A percentile compares a stretch with the other conserved stretches of the same genome.
Conservation (phyloP, 2,797 vertebrate genomes). For the Sebastes itinus region DNA sequence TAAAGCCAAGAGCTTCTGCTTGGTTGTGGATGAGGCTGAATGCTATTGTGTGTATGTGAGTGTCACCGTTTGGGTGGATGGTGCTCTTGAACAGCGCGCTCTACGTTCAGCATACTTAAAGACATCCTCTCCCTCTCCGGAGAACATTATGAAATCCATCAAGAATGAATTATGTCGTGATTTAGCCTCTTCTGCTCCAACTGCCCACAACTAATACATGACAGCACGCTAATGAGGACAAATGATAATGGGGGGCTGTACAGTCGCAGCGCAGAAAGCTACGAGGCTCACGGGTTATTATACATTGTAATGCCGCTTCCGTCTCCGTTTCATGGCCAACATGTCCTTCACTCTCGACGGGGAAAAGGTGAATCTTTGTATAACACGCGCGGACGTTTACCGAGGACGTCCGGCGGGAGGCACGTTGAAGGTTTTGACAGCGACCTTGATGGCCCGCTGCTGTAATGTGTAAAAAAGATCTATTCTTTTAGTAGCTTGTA, state of each 20-base stretch:
- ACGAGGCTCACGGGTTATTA: conserved; percentile 19
- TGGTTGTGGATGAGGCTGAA: conserved; percentile 34
- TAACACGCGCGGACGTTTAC: background rate
- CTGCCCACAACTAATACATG: conserved; percentile 56
- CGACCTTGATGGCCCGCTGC: background rate
- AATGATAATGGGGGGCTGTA: conserved; percentile 49
- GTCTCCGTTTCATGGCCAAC: conserved; percentile 44
- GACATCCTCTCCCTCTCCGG: conserved; percentile 41
- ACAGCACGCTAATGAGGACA: conserved; percentile 60
- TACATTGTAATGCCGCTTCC: conserved; percentile 26
- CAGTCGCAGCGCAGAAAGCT: background rate
- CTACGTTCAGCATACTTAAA: conserved; percentile 26
- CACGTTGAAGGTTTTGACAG: conserved; percentile 6
- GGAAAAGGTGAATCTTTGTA: conserved; percentile 49
- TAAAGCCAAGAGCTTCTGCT: conserved; percentile 55
- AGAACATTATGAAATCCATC: conserved; percentile 68
- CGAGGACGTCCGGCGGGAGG: conserved; percentile 3
- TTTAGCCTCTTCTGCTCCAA: conserved; percentile 48
- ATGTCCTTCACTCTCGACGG: conserved; percentile 49
- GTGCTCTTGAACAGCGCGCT: conserved; percentile 17
- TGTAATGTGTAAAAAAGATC: background rate
- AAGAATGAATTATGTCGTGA: conserved; percentile 59
- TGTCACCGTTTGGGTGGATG: conserved; percentile 32
- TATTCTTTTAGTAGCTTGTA: conserved; percentile 22
- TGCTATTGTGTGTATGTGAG: conserved; percentile 24